A percentile compares a stretch with the other conserved stretches of the same genome.
phyloP scores from a whole-genome alignment of 1,140 invertebrate genomes.

The Ladona fulva region DNA sequence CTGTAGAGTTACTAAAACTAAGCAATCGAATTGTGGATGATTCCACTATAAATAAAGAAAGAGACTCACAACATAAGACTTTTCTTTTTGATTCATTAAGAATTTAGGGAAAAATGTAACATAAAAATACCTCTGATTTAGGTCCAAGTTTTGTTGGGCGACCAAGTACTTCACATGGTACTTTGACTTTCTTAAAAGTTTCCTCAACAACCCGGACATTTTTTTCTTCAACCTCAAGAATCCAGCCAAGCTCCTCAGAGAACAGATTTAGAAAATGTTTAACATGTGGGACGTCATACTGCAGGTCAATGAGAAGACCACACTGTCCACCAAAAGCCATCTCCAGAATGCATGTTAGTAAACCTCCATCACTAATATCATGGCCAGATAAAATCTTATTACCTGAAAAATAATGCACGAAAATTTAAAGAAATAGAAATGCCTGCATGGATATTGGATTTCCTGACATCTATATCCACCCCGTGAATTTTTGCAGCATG shows the following conservation, averaged over 20 bases:
- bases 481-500: no score
- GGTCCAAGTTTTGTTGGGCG: conserved; percentile 53
- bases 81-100: no score
- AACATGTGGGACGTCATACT: conserved; percentile 22
- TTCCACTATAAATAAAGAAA: no score
- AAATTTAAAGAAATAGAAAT: no score
- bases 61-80: no score
- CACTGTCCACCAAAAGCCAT: conserved; percentile 90
- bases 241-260: conserved; percentile 83
- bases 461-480: no score
- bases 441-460: no score
- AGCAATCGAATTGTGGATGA: no score
- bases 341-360: conserved; percentile 82
- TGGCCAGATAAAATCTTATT: conserved; percentile 77
- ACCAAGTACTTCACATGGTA: conserved; percentile 67
- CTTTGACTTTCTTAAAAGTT: conserved; percentile 47
- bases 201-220: conserved; percentile 49
- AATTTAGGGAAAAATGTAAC: no score
- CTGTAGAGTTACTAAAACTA: no score
- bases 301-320: conserved; percentile 63
- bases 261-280: conserved; percentile 63
- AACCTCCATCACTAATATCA: conserved; percentile 92
- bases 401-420: conserved; percentile 36
- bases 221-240: conserved; percentile 65
- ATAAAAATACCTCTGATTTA: conserved; percentile 44